A percentile compares a stretch with the other conserved stretches of the same genome.
phyloP scores from a whole-genome alignment of 2,888 invertebrate species.

The Acleris cristana region DNA sequence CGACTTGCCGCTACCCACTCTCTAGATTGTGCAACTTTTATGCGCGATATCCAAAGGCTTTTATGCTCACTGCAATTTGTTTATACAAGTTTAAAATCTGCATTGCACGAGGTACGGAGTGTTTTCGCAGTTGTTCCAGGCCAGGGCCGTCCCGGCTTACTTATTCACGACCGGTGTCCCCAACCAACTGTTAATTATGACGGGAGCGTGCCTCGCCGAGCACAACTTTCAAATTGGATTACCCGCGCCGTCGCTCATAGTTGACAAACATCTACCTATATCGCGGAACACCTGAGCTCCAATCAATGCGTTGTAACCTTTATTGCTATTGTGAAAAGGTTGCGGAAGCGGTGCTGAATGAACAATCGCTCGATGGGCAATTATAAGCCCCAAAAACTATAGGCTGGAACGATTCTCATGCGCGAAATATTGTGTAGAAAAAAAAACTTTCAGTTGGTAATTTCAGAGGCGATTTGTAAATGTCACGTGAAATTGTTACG shows the following conservation, averaged over 20 bases:
- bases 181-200: slow-evolving; percentile 69
- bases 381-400: slow-evolving; percentile 18
- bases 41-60: slow-evolving; percentile 1
- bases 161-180: slow-evolving; percentile 67
- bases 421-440: neutral
- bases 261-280: slow-evolving; percentile 41
- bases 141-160: slow-evolving; percentile 53
- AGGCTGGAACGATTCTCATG: slow-evolving; percentile 5
- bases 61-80: slow-evolving; percentile 23
- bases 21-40: slow-evolving; percentile 4
- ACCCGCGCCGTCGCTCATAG: slow-evolving; percentile 56
- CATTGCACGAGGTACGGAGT: slow-evolving; percentile 19
- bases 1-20: neutral
- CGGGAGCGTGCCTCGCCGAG: slow-evolving; percentile 51
- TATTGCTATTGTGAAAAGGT: slow-evolving; percentile 4
- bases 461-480: too few species aligned
- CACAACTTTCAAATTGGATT: slow-evolving; percentile 72
- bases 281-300: slow-evolving; percentile 12
- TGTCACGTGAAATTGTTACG: too few species aligned
- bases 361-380: slow-evolving; percentile 28
- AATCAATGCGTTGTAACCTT: slow-evolving; percentile 13
- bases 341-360: neutral
- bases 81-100: slow-evolving; percentile 34
- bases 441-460: neutral
- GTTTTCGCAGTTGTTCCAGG: slow-evolving; percentile 44